phyloP scores from a whole-genome alignment of 2,888 invertebrate species.

The Meloe dianella region DNA sequence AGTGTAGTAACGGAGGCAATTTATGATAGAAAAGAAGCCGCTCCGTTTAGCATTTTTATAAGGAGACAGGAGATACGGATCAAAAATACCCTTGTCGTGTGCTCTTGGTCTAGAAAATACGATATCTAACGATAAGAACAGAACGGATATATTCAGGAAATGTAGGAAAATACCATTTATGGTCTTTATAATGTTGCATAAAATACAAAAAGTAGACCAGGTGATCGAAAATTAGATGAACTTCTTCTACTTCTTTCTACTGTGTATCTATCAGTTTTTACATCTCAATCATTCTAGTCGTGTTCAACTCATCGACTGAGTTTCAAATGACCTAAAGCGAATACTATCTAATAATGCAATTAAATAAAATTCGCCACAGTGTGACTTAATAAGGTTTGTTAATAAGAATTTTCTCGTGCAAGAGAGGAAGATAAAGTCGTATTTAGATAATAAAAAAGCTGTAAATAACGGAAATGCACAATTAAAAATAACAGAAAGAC shows the following conservation, averaged over 20 bases:
- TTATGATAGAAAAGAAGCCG: conserved; percentile 29
- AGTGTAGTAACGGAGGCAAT: conserved; percentile 13
- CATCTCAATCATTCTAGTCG: not conserved
- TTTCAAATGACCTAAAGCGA: not conserved
- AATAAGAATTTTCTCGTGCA: conserved; percentile 24
- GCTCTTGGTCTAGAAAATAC: conserved; percentile 44
- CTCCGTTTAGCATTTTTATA: conserved; percentile 48
- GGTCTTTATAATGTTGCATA: conserved; percentile 26
- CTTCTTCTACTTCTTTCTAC: too few species aligned
- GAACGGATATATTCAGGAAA: conserved; percentile 39
- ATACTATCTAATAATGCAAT: conserved; percentile 14
- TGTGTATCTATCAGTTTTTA: not conserved
- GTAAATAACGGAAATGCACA: conserved; percentile 48
- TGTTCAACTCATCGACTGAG: not conserved
- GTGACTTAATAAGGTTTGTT: not conserved
- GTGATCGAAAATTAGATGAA: not conserved
- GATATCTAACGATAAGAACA: conserved; percentile 44
- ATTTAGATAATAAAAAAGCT: conserved; percentile 44
- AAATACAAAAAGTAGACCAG: not conserved
- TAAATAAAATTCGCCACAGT: conserved; percentile 19
- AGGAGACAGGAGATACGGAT: conserved; percentile 43
- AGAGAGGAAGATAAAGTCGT: conserved; percentile 35
- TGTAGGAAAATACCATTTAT: conserved; percentile 26
- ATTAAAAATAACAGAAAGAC: conserved; percentile 45
- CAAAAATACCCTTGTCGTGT: conserved; percentile 46